Evolutionary conservation across 2,113 vertebrate genomes (phyloP).

Genomic region (Lagopus leucura): DNA sequence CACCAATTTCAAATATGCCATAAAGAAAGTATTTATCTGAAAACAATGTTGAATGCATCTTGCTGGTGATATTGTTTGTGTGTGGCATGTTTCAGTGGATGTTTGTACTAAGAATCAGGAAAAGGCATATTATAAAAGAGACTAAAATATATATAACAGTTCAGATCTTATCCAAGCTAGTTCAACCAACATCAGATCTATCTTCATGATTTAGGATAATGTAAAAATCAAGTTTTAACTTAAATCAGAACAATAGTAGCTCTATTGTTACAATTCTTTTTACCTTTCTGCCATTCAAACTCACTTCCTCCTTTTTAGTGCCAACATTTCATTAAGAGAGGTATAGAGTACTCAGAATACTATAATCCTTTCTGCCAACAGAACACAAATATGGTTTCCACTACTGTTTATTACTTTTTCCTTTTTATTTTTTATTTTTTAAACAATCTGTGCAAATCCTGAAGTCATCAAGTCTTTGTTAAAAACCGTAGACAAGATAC

Average conservation of each 20-base stretch:
- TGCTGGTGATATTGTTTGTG: background rate
- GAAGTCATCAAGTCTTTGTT: background rate
- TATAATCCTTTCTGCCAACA: constrained; percentile 51
- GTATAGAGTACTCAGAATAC: constrained; percentile 5
- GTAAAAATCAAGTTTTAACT: background rate
- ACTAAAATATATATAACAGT: background rate
- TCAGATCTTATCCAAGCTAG: background rate
- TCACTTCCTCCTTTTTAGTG: background rate
- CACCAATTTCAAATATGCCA: background rate
- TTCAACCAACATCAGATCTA: background rate
- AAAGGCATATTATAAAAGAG: background rate
- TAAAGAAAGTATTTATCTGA: background rate
- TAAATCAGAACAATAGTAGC: background rate
- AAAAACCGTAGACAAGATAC: constrained; percentile 33
- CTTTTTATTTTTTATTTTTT: constrained; percentile 21
- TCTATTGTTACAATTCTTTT: background rate
- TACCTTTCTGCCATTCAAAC: background rate
- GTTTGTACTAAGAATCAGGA: background rate
- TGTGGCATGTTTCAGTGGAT: background rate
- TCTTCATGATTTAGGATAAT: background rate
- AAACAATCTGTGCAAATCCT: constrained; percentile 12
- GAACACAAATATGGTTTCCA: constrained; percentile 53
- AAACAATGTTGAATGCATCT: background rate
- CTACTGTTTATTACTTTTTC: constrained; percentile 61
- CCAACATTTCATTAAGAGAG: constrained; percentile 27